These are phyloP conservation scores for Benthosema pterotum DNA, from an alignment of 2,797 vertebrate genomes.

Conservation along the genomic window DNA sequence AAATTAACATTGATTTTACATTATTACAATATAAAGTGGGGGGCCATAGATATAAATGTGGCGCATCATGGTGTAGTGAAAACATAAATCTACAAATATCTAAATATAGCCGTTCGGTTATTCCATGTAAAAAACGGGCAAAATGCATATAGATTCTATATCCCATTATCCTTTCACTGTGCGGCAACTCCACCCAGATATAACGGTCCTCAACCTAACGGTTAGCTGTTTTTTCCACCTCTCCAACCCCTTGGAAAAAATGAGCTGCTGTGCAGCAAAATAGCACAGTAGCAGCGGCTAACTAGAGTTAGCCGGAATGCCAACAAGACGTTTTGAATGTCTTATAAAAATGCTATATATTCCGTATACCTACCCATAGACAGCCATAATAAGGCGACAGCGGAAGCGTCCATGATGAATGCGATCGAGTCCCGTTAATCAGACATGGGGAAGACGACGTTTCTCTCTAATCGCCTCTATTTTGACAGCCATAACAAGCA, in stretches of 20 bases:
- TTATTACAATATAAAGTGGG: too few relatives aligned
- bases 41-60: too few relatives aligned
- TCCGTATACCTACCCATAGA: conserved; percentile 78
- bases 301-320: conserved; percentile 40
- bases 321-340: neutral
- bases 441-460: conserved; percentile 50
- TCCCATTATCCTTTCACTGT: neutral
- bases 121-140: neutral
- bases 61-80: neutral
- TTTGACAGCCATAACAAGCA: conserved; percentile 76
- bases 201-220: conserved; percentile 29
- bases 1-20: too few relatives aligned
- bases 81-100: conserved; percentile 2
- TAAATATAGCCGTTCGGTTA: neutral
- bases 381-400: conserved; percentile 71
- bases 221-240: conserved; percentile 53
- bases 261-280: conserved; percentile 33
- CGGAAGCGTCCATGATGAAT: conserved; percentile 68
- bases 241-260: conserved; percentile 56
- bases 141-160: neutral
- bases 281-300: conserved; percentile 48
- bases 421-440: conserved; percentile 39
- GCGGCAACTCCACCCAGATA: neutral
- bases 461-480: conserved; percentile 45
- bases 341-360: neutral